Evolutionary conservation across 2,888 invertebrate species (phyloP), one percentile per base, ranked within the genome.

Genomic region (Amblyteles armatorius): DNA sequence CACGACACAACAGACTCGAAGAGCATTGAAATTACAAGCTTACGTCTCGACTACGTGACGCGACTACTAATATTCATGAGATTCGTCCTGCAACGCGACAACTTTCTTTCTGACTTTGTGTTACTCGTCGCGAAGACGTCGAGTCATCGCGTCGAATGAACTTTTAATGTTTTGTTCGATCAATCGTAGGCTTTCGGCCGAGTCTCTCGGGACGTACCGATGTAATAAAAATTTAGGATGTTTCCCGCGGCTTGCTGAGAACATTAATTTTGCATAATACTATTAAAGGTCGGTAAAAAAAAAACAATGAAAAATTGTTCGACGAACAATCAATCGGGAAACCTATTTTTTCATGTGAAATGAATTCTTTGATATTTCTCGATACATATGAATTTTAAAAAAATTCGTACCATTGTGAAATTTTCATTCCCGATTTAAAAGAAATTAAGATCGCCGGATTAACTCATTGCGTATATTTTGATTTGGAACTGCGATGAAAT

Each of bases 21-120:
- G 68, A 72, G 65, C 69, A 83, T 76, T 83, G 65, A 69, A 79
- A 76, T 67, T 16, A 65, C 74, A 65, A 74, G 76, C 65, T 48
- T 79, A 65, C 44, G 52, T 76, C 63, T 44, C 71, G 33, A 29
- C 13, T 19, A 55, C 83, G 48, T 79, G 83, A 77, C 72, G 73
- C n/a, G 55, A 80, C 57, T 68, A 36, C 29, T 36, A 80, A 80
- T 67, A 44, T 68, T n/a, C 57, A 29, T 36, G 3, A 22, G 44
- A 72, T 79, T 65, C 40, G 22, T 40, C 50, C 44, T 40, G 29
- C 52, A 55, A 72, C 29, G 40, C 48, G 11, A 40, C 72, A 44
- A 79, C 79, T 79, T 79, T 79, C 79, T 79, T 72, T 79, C 65
- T 13, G 16, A 4, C 26, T 57, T 57, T 29, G 3, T 26, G 26